These are phyloP conservation scores for Synanthedon tipuliformis DNA, from an alignment of 2,888 invertebrate species.

Conservation along the genomic window DNA sequence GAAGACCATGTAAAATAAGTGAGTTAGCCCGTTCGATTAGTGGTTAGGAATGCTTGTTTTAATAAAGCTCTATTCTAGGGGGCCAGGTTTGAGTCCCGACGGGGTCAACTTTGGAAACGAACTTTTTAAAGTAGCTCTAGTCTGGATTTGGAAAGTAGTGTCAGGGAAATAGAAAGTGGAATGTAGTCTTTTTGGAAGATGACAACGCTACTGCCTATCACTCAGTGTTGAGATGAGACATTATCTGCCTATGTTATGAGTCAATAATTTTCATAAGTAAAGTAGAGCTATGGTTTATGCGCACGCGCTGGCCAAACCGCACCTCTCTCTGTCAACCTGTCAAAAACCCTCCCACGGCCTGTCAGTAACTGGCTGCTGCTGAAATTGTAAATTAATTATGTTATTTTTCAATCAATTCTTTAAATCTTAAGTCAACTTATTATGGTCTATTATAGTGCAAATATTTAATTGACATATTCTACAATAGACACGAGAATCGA, in stretches of 20 bases:
- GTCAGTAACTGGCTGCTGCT: conserved; percentile 18
- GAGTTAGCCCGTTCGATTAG: too few relatives aligned
- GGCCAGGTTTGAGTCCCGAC: too few relatives aligned
- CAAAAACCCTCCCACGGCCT: conserved; percentile 29
- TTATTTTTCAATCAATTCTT: neutral
- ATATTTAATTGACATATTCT: neutral
- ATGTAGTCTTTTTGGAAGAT: too few relatives aligned
- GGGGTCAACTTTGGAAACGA: too few relatives aligned
- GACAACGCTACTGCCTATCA: neutral
- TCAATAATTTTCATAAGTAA: neutral
- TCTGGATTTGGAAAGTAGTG: too few relatives aligned
- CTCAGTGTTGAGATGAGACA: neutral
- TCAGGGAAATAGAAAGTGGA: too few relatives aligned
- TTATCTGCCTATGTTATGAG: neutral
- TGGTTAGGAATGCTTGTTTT: too few relatives aligned
- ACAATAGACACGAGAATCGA: neutral
- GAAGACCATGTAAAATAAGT: too few relatives aligned
- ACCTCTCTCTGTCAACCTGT: conserved; percentile 6
- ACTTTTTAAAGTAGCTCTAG: too few relatives aligned
- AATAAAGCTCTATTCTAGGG: too few relatives aligned
- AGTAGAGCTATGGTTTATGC: neutral
- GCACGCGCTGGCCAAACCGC: neutral
- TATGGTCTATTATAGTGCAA: neutral
- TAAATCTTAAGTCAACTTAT: too few relatives aligned
- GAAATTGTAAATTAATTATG: conserved; percentile 12